Evolutionary conservation across 2,113 vertebrate species (phyloP).

Genomic region (Odontesthes bonariensis): DNA sequence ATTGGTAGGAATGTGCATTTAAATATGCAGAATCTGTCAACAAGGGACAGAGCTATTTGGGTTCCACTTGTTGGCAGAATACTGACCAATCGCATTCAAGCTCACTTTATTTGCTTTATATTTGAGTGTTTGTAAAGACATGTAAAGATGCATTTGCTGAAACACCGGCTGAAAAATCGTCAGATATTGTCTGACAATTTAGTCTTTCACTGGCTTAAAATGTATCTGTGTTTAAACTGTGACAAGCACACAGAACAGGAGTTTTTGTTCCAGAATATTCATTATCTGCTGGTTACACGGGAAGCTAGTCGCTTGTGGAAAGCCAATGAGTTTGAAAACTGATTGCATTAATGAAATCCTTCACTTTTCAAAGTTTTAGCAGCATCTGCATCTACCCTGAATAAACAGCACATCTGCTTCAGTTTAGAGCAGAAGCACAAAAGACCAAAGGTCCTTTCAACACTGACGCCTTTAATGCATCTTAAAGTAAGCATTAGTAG

Average conservation of each 20-base stretch:
- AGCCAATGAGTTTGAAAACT: not conserved
- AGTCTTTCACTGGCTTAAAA: too few species aligned
- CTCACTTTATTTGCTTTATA: too few species aligned
- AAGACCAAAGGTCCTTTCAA: not conserved
- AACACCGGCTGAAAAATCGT: not conserved
- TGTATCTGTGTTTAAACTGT: too few species aligned
- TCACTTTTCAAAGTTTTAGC: not conserved
- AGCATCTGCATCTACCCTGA: not conserved
- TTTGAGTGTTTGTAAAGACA: too few species aligned
- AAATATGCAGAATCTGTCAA: too few species aligned
- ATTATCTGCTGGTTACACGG: not conserved
- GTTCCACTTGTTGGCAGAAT: too few species aligned
- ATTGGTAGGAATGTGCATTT: too few species aligned
- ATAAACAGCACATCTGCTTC: conserved; percentile 1
- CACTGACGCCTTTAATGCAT: conserved; percentile 2
- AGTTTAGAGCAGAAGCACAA: conserved; percentile 30
- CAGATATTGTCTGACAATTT: too few species aligned
- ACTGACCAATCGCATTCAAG: not conserved
- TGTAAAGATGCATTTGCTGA: not conserved
- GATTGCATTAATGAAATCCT: not conserved
- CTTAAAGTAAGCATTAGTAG: not conserved
- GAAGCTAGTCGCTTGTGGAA: not conserved
- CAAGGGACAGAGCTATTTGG: too few species aligned
- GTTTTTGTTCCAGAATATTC: too few species aligned
- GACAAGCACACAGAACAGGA: too few species aligned